These are phyloP conservation scores for Dioctria rufipes DNA, from an alignment of 2,888 invertebrate species.

Conservation along the genomic window DNA sequence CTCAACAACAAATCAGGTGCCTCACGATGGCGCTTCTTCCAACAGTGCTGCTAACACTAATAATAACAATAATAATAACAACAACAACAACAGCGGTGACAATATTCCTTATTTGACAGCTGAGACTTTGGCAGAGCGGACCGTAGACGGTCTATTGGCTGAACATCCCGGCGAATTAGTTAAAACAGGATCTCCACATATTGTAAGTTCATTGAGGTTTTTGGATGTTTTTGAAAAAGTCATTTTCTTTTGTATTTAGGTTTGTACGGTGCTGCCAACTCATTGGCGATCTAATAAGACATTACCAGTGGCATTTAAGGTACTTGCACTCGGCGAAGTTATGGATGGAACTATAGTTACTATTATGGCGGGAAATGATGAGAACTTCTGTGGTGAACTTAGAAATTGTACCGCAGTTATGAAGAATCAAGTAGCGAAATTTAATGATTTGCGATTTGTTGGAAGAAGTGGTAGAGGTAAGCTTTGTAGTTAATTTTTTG, in stretches of 20 bases:
- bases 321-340: constrained; percentile 92
- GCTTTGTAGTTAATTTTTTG: constrained; percentile 63
- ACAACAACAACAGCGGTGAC: constrained; percentile 65
- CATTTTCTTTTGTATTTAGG: constrained; percentile 68
- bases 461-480: constrained; percentile 97
- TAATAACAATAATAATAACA: constrained; percentile 62
- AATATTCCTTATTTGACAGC: constrained; percentile 78
- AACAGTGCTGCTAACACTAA: constrained; percentile 61
- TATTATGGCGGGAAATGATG: constrained; percentile 96
- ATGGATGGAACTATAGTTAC: constrained; percentile 95
- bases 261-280: constrained; percentile 90
- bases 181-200: constrained; percentile 95
- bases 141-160: constrained; percentile 86
- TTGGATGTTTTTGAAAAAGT: not conserved
- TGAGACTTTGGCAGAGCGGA: constrained; percentile 86
- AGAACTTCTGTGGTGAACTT: constrained; percentile 95
- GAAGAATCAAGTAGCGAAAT: constrained; percentile 98
- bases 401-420: constrained; percentile 94
- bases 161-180: constrained; percentile 95
- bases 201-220: constrained; percentile 74
- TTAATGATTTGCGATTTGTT: constrained; percentile 97
- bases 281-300: constrained; percentile 99
- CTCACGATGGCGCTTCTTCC: constrained; percentile 40
- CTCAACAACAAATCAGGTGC: constrained; percentile 76
- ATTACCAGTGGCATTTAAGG: constrained; percentile 95